These are phyloP conservation scores for Oreochromis spilurus DNA, from an alignment of 2,113 vertebrate genomes.

Conservation along the genomic window DNA sequence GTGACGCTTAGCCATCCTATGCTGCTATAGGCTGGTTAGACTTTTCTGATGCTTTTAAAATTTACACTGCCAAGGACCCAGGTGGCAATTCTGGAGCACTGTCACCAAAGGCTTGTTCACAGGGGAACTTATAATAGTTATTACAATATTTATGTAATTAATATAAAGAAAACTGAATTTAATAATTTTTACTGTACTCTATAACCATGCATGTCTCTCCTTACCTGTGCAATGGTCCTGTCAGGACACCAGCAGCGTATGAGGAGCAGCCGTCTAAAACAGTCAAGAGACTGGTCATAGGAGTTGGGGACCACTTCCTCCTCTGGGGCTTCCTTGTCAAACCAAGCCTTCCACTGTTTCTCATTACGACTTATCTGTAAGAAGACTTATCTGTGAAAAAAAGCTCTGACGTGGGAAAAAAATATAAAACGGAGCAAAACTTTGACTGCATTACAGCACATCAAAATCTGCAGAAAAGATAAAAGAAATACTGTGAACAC, in stretches of 20 bases:
- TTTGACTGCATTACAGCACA: not conserved
- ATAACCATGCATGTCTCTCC: not conserved
- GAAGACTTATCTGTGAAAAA: not conserved
- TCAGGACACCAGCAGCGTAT: slow-evolving; percentile 96
- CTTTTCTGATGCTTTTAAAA: not conserved
- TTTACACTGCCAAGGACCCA: not conserved
- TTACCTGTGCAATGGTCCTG: slow-evolving; percentile 89
- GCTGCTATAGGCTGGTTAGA: not conserved
- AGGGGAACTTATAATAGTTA: not conserved
- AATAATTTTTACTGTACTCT: not conserved
- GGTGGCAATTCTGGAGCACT: not conserved
- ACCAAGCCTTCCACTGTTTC: slow-evolving; percentile 94
- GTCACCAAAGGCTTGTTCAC: not conserved
- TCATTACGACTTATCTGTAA: slow-evolving; percentile 84
- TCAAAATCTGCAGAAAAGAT: not conserved
- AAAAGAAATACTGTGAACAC: not conserved
- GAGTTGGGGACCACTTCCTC: slow-evolving; percentile 84
- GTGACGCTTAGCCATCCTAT: not conserved
- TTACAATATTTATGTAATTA: not conserved
- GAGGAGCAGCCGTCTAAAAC: slow-evolving; percentile 86
- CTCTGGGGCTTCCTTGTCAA: slow-evolving; percentile 93
- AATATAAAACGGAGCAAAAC: not conserved
- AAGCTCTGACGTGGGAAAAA: not conserved
- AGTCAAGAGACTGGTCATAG: slow-evolving; percentile 86
- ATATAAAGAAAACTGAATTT: not conserved